These are phyloP conservation scores for Lytechinus pictus DNA, from an alignment of 35 echinoderm and acorn worm species.

Conservation along the genomic window DNA sequence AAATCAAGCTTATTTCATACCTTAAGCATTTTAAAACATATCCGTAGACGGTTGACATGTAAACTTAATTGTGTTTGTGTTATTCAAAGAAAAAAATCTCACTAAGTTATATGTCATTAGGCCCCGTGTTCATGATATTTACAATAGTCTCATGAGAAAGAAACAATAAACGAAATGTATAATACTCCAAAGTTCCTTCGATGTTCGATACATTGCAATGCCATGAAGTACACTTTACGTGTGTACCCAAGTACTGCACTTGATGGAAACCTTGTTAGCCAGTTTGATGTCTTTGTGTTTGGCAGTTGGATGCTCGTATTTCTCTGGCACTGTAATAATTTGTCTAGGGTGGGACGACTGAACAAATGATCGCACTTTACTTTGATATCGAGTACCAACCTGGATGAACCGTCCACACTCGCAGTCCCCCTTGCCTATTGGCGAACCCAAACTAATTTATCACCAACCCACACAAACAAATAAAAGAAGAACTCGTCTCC, in stretches of 20 bases:
- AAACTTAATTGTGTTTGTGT: background rate
- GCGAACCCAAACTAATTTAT: constrained; percentile 20
- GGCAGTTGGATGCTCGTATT: constrained; percentile 1
- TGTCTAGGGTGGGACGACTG: constrained; percentile 15
- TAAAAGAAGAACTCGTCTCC: constrained; percentile 5
- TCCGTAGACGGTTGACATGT: background rate
- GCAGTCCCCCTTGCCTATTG: constrained; percentile 32
- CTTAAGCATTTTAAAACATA: background rate
- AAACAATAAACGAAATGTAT: background rate
- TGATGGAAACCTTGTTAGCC: background rate
- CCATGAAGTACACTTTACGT: background rate
- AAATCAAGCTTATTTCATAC: background rate
- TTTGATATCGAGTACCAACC: background rate
- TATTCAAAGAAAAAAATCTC: background rate
- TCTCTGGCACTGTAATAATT: constrained; percentile 10
- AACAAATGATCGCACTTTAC: constrained; percentile 12
- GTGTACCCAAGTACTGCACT: background rate
- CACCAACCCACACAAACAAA: constrained; percentile 55
- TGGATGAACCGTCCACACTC: background rate
- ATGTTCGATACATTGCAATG: background rate
- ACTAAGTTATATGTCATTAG: background rate
- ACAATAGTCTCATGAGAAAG: background rate
- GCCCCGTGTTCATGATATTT: background rate
- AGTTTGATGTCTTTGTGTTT: constrained; percentile 1
- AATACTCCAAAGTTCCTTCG: background rate